A percentile compares a stretch with the other conserved stretches of the same genome.
Evolutionary conservation across 2,888 invertebrate genomes (phyloP).

Genomic region (Erebia ligea): DNA sequence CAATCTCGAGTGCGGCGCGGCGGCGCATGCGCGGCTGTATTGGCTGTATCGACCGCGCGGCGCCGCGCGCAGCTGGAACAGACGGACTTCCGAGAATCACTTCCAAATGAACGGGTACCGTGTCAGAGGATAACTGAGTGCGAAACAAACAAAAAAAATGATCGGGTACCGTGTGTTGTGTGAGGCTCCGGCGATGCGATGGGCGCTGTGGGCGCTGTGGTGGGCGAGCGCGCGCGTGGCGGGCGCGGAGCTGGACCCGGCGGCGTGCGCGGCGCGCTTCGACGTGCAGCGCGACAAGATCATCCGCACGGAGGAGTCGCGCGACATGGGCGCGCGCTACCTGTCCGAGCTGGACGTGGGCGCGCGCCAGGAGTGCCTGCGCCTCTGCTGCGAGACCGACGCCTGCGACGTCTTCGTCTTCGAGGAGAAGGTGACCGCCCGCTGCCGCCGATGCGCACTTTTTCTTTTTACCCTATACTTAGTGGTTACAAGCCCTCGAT

Average conservation of each 20-base stretch:
- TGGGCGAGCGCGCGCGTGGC: conserved; percentile 48
- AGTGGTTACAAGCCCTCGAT: too few species aligned
- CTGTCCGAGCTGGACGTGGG: conserved; percentile 93
- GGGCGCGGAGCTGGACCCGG: conserved; percentile 82
- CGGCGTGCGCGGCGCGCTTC: conserved; percentile 89
- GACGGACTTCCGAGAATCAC: conserved; percentile 18
- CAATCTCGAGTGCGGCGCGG: not conserved
- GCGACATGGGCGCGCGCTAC: conserved; percentile 94
- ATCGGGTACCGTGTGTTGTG: conserved; percentile 22
- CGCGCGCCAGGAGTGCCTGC: conserved; percentile 91
- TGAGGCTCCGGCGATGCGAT: conserved; percentile 42
- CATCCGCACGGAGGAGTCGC: conserved; percentile 94
- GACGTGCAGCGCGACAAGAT: conserved; percentile 95
- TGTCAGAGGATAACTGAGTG: too few species aligned
- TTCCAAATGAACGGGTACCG: conserved; percentile 17
- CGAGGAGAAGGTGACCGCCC: conserved; percentile 91
- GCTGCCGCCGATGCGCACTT: too few species aligned
- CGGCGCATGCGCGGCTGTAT: conserved; percentile 57
- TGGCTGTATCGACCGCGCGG: conserved; percentile 52
- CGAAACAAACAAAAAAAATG: too few species aligned
- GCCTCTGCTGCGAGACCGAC: conserved; percentile 93
- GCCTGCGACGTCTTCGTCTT: conserved; percentile 96
- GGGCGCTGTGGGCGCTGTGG: conserved; percentile 52
- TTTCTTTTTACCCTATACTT: too few species aligned
- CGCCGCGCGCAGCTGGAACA: conserved; percentile 13